Evolutionary conservation across 1,140 invertebrate genomes (phyloP).

Genomic region (Chironomus striatipennis): DNA sequence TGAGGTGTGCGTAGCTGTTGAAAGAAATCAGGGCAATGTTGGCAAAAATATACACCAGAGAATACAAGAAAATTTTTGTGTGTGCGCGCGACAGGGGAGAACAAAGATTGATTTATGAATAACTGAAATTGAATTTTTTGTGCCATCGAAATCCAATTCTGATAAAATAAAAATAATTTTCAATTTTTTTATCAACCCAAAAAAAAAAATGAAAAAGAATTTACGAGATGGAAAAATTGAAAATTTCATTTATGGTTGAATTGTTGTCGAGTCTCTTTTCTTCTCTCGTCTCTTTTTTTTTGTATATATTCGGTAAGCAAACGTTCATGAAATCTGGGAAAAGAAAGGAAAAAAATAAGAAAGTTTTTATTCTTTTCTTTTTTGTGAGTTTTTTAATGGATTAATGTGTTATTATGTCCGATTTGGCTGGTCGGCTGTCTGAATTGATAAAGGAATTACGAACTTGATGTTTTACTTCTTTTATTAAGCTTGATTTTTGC

Average conservation of each 20-base stretch:
- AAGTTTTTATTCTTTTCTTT: no score
- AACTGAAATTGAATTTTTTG: conserved; percentile 2
- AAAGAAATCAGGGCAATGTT: background rate
- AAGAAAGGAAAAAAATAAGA: no score
- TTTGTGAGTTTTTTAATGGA: no score
- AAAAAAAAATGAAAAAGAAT: background rate
- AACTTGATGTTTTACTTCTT: no score
- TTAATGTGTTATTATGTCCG: no score
- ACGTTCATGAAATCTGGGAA: no score
- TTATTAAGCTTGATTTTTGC: no score
- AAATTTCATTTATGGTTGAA: conserved; percentile 14
- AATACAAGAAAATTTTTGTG: background rate
- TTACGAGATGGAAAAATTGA: background rate
- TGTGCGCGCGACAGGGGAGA: conserved; percentile 4
- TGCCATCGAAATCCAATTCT: background rate
- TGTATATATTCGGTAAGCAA: no score
- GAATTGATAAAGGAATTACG: no score
- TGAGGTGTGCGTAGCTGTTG: background rate
- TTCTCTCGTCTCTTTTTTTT: background rate
- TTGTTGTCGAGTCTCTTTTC: conserved; percentile 14
- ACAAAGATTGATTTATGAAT: conserved; percentile 14
- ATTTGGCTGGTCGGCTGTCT: no score
- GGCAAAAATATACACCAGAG: background rate
- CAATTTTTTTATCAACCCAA: background rate
- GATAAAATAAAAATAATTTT: conserved; percentile 4